Evolutionary conservation across 2,797 vertebrate species (phyloP).

Genomic region (Mus minutoides): DNA sequence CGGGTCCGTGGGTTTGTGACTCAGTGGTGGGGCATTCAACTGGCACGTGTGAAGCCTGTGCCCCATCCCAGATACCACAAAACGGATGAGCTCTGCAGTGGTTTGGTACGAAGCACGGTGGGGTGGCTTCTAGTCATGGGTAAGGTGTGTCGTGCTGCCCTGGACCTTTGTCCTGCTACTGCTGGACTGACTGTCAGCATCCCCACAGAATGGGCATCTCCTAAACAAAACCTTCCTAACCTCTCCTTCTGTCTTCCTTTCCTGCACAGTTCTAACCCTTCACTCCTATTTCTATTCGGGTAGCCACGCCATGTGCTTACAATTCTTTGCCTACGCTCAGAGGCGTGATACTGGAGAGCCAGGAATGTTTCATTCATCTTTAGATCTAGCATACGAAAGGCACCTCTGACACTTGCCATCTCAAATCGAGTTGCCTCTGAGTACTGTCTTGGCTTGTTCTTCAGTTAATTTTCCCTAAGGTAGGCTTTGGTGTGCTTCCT

Average conservation of each 20-base stretch:
- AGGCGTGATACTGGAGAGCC: no score
- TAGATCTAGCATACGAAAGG: not conserved
- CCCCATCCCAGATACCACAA: not conserved
- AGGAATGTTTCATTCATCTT: not conserved
- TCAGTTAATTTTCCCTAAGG: not conserved
- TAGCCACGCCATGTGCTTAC: not conserved
- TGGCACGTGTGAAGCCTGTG: not conserved
- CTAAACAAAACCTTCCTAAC: not conserved
- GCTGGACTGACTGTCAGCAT: not conserved
- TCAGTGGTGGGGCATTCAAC: no score
- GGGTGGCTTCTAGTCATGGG: not conserved
- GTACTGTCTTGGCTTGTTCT: not conserved
- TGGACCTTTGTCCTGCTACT: not conserved
- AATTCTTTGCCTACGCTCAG: not conserved
- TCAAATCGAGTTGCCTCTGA: not conserved
- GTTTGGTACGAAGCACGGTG: no score
- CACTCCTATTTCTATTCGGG: not conserved
- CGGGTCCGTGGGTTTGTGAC: not conserved
- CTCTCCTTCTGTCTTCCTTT: not conserved
- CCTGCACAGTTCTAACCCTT: not conserved
- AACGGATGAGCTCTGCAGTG: not conserved
- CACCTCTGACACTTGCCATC: not conserved
- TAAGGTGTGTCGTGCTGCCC: no score
- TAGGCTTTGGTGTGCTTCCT: not conserved
- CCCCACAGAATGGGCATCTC: not conserved